These are phyloP conservation scores for Drosophila kanapiae DNA, from an alignment of 1,140 invertebrate genomes.

Conservation along the genomic window DNA sequence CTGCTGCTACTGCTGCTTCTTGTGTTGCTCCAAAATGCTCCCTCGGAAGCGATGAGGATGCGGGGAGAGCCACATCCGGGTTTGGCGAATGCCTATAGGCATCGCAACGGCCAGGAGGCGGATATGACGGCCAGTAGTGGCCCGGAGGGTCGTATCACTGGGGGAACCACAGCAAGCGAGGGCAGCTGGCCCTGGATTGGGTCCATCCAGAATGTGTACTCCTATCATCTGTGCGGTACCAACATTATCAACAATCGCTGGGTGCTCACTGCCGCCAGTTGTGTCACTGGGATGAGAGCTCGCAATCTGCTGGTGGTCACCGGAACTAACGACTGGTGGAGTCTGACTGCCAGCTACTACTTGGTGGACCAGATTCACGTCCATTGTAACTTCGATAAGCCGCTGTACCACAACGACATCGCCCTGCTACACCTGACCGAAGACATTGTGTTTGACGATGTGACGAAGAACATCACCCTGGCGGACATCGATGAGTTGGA, in stretches of 20 bases:
- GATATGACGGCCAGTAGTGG: background rate
- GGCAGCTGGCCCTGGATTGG: conserved; percentile 84
- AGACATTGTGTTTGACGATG: conserved; percentile 81
- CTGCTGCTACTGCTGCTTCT: conserved; percentile 9
- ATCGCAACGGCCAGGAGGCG: background rate
- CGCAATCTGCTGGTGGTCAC: conserved; percentile 46
- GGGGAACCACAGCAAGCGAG: conserved; percentile 75
- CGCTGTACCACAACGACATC: conserved; percentile 86
- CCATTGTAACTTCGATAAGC: conserved; percentile 81
- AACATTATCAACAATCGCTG: conserved; percentile 77
- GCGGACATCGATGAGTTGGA: conserved; percentile 65
- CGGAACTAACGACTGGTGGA: conserved; percentile 58
- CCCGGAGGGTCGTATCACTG: conserved; percentile 72
- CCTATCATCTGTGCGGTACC: conserved; percentile 84
- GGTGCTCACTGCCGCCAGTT: conserved; percentile 85
- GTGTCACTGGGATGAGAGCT: conserved; percentile 65
- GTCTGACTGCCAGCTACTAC: conserved; percentile 30
- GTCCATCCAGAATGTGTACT: conserved; percentile 68
- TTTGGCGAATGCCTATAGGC: conserved; percentile 14
- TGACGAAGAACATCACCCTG: conserved; percentile 80
- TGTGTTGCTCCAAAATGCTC: background rate
- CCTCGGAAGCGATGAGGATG: conserved; percentile 38
- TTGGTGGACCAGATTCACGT: conserved; percentile 57
- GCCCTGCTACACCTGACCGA: conserved; percentile 85
- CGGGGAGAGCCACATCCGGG: conserved; percentile 39